Percentiles rank a stretch among this genome's conserved stretches.
Evolutionary conservation across 2,113 vertebrate species (phyloP).

Genomic region (Leptocoma aspasia): DNA sequence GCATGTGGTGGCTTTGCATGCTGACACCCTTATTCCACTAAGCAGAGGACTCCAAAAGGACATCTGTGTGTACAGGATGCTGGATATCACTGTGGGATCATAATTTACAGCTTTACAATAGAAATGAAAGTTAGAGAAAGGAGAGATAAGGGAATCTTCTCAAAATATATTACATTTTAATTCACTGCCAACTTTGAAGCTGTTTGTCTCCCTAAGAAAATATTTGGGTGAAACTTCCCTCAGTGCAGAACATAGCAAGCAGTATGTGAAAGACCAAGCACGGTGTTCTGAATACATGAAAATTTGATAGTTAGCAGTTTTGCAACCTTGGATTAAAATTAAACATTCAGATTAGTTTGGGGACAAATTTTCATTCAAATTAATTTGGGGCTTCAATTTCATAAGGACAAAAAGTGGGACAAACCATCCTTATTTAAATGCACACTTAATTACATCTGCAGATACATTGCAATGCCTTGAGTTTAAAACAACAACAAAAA

Average conservation of each 20-base stretch:
- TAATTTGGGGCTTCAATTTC: background rate
- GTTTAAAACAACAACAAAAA: background rate
- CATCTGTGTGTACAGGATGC: background rate
- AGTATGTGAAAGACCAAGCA: background rate
- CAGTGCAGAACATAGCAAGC: background rate
- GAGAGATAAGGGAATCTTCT: background rate
- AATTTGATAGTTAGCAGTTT: background rate
- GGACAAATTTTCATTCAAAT: background rate
- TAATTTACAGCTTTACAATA: background rate
- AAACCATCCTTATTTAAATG: background rate
- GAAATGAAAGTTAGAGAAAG: background rate
- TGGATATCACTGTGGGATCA: background rate
- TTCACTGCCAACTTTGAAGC: background rate
- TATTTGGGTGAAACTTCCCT: background rate
- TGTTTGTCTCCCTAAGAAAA: background rate
- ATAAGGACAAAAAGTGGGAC: background rate
- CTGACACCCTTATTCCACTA: background rate
- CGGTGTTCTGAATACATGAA: background rate
- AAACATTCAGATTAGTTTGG: background rate
- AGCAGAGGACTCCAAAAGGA: background rate
- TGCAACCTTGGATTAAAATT: background rate
- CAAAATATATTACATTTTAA: background rate
- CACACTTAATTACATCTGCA: background rate
- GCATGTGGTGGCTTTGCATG: background rate
- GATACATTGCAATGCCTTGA: background rate